Conservation (phyloP, 1,140 invertebrate genomes). For the Neotoxoptera formosana region DNA sequence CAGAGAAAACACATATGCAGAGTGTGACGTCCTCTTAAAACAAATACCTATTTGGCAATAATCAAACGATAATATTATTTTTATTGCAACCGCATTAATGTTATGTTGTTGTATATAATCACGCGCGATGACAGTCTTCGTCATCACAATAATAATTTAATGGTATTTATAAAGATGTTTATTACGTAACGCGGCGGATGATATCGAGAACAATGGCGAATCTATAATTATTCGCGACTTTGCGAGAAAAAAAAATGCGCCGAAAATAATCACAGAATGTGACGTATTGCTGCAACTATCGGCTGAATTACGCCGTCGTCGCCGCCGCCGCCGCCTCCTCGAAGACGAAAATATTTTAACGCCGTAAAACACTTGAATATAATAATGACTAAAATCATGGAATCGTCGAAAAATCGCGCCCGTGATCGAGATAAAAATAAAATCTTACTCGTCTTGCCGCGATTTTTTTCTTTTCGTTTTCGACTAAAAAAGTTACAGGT, state of each 20-base stretch:
- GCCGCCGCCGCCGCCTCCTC: not conserved
- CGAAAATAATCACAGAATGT: not conserved
- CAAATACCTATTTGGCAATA: too few relatives aligned
- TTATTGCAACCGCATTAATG: not conserved
- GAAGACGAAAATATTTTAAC: not conserved
- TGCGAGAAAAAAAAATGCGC: not conserved
- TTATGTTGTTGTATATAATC: not conserved
- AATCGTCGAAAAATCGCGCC: not conserved
- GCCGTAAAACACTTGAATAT: not conserved
- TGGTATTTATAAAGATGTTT: not conserved
- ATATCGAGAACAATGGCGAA: not conserved
- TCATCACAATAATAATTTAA: not conserved
- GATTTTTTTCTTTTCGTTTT: not conserved
- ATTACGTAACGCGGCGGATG: not conserved
- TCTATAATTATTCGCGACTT: not conserved
- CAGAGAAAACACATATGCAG: not conserved
- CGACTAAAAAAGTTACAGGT: too few relatives aligned
- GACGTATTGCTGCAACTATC: not conserved
- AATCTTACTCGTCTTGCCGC: not conserved
- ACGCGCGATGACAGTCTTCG: not conserved
- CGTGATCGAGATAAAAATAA: not conserved
- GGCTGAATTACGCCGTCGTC: not conserved
- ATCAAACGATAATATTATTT: not conserved
- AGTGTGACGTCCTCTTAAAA: not conserved
- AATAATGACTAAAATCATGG: not conserved